phyloP scores from a whole-genome alignment of 2,113 vertebrate genomes.

The Mesocricetus auratus region DNA sequence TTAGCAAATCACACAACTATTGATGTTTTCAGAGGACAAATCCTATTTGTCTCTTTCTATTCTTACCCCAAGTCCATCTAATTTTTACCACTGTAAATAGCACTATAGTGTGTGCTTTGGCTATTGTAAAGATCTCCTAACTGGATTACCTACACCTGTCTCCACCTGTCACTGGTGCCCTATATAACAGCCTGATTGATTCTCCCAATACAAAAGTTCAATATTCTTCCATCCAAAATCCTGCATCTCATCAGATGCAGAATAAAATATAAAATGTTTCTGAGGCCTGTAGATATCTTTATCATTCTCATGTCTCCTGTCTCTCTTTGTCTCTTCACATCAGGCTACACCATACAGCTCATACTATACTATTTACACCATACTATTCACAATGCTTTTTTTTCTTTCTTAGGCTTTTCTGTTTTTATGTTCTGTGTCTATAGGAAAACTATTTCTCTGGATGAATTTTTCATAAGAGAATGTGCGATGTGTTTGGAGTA shows the following conservation, averaged over 20 bases:
- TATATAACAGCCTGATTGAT: background rate
- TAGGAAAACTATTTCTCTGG: background rate
- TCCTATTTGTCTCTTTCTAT: background rate
- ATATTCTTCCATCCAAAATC: background rate
- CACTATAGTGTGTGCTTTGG: background rate
- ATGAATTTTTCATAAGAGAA: background rate
- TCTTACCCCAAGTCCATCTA: background rate
- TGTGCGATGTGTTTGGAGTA: background rate
- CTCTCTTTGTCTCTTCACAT: background rate
- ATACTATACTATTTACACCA: background rate
- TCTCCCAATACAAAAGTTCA: background rate
- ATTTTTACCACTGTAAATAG: background rate
- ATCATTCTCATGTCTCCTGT: background rate
- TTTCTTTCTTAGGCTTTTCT: background rate
- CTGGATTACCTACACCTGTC: background rate
- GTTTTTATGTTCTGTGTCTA: background rate
- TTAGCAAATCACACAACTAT: background rate
- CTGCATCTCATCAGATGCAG: background rate
- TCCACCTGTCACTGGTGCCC: background rate
- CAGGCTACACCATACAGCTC: background rate
- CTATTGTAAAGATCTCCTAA: background rate
- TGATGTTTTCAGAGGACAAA: background rate
- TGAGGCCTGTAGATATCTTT: background rate
- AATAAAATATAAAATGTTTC: background rate
- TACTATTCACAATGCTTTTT: background rate